Conservation (phyloP, 2,888 invertebrate genomes). For the Bombyx huttoni region DNA sequence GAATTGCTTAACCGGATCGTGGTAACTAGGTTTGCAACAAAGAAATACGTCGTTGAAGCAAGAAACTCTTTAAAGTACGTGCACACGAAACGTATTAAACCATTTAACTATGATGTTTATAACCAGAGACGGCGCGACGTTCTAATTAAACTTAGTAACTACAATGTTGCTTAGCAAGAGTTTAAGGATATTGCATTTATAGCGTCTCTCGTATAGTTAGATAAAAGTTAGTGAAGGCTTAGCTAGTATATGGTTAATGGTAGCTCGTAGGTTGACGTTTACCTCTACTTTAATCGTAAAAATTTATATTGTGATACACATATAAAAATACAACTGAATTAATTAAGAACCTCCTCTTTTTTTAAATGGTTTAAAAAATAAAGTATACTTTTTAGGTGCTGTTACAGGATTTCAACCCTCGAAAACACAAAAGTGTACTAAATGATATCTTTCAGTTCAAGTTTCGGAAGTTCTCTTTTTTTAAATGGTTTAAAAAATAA, state of each 20-base stretch:
- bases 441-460: constrained; percentile 16
- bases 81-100: neutral
- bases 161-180: constrained; percentile 2
- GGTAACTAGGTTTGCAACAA: too few relatives aligned
- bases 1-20: neutral
- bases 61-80: neutral
- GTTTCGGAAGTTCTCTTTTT: constrained; percentile 16
- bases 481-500: constrained; percentile 10
- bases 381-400: constrained; percentile 16
- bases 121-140: neutral
- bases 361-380: constrained; percentile 9
- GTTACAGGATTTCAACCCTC: neutral
- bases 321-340: too few relatives aligned
- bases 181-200: constrained; percentile 3
- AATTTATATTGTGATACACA: too few relatives aligned
- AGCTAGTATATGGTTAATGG: too few relatives aligned
- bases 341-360: too few relatives aligned
- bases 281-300: too few relatives aligned
- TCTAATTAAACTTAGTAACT: neutral
- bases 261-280: too few relatives aligned
- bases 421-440: constrained; percentile 20
- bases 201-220: too few relatives aligned
- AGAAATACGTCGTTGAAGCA: too few relatives aligned
- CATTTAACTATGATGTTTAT: neutral
- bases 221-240: too few relatives aligned